Evolutionary conservation across 2,888 invertebrate genomes (phyloP).

Genomic region (Drosophila lutescens): DNA sequence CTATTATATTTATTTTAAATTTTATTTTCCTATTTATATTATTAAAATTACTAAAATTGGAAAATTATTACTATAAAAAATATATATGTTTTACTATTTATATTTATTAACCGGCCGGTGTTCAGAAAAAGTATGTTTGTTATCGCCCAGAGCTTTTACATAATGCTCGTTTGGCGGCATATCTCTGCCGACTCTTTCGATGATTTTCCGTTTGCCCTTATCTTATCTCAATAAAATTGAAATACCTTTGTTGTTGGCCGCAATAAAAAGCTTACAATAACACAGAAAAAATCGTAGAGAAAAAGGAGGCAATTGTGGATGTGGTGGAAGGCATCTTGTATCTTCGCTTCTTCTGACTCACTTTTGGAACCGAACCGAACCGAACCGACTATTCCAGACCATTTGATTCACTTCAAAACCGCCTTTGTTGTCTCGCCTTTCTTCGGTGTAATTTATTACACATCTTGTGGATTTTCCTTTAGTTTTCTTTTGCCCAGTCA

Average conservation of each 20-base stretch:
- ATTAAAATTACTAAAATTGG: no score
- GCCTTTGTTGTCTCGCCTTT: slow-evolving; percentile 48
- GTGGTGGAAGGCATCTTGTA: slow-evolving; percentile 23
- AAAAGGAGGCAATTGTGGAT: slow-evolving; percentile 13
- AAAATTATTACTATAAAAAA: no score
- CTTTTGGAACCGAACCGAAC: background rate
- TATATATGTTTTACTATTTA: no score
- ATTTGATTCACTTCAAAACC: slow-evolving; percentile 52
- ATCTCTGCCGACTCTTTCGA: slow-evolving; percentile 30
- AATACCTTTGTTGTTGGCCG: slow-evolving; percentile 39
- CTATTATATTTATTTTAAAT: background rate
- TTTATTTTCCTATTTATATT: background rate
- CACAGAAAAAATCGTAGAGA: background rate
- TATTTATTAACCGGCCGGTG: background rate
- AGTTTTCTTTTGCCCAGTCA: slow-evolving; percentile 37
- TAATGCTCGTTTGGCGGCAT: slow-evolving; percentile 41
- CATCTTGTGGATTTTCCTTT: slow-evolving; percentile 52
- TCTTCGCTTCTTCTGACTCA: slow-evolving; percentile 22
- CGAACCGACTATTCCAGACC: slow-evolving; percentile 49
- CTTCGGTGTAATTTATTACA: slow-evolving; percentile 65
- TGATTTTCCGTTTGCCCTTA: slow-evolving; percentile 52
- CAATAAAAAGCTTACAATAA: slow-evolving; percentile 14
- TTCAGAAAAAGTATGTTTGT: slow-evolving; percentile 21
- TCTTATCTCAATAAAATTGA: slow-evolving; percentile 57
- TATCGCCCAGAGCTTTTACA: slow-evolving; percentile 43